Conservation (phyloP, 2,797 vertebrate genomes). For the Tamandua tetradactyla region DNA sequence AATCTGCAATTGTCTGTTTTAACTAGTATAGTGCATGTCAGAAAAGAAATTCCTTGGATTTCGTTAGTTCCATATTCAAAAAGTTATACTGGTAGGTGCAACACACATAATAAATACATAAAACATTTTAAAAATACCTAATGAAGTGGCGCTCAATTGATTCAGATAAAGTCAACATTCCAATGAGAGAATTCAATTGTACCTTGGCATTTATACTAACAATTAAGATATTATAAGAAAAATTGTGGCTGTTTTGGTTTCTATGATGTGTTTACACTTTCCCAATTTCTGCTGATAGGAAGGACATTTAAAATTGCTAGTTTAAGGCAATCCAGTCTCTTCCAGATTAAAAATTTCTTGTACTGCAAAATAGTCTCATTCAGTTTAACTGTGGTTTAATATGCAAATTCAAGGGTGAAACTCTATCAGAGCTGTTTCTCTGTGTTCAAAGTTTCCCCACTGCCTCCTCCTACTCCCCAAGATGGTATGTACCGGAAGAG, state of each 20-base stretch:
- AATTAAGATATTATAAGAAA: not conserved
- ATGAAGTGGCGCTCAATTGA: not conserved
- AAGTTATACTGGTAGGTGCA: conserved; percentile 54
- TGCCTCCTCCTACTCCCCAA: not conserved
- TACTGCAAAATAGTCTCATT: conserved; percentile 29
- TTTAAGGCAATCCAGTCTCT: not conserved
- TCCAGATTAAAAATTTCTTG: conserved; percentile 42
- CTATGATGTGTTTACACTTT: not conserved
- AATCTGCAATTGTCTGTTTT: conserved; percentile 45
- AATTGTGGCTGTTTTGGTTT: not conserved
- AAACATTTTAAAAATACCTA: conserved; percentile 13
- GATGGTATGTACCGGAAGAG: not conserved
- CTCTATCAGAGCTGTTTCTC: not conserved
- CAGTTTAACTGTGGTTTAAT: not conserved
- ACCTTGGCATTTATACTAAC: not conserved
- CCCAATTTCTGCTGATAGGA: not conserved
- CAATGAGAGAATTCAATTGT: not conserved
- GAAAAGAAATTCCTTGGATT: conserved; percentile 63
- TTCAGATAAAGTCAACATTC: not conserved
- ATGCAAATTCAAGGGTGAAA: not conserved
- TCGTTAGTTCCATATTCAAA: conserved; percentile 67
- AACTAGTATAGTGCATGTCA: conserved; percentile 29
- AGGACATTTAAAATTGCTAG: not conserved
- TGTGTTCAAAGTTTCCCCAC: not conserved
- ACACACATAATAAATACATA: conserved; percentile 44